Percentiles rank a stretch among this genome's conserved stretches.
These are phyloP conservation scores for Gobiocypris rarus DNA, from an alignment of 2,113 vertebrate genomes.

Conservation along the genomic window DNA sequence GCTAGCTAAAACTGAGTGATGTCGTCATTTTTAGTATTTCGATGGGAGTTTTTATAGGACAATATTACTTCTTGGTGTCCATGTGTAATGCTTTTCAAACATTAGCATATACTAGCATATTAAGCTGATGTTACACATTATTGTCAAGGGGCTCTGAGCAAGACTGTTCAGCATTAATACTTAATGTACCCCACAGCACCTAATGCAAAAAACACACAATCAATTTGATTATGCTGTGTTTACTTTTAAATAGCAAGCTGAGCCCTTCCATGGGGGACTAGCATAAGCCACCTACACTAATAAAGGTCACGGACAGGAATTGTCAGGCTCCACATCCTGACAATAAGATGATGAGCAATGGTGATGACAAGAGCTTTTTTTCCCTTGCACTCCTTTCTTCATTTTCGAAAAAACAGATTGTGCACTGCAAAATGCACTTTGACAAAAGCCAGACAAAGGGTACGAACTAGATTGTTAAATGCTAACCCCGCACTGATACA, in stretches of 20 bases:
- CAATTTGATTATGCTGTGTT: slow-evolving; percentile 50
- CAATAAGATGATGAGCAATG: slow-evolving; percentile 43
- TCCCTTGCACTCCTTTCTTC: not conserved
- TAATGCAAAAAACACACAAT: slow-evolving; percentile 57
- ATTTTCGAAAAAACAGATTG: slow-evolving; percentile 29
- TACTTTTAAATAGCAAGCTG: slow-evolving; percentile 52
- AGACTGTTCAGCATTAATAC: slow-evolving; percentile 54
- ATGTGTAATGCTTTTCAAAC: not conserved
- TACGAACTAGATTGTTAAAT: slow-evolving; percentile 6
- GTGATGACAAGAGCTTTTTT: slow-evolving; percentile 25
- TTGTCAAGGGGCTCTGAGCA: slow-evolving; percentile 44
- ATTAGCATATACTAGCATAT: not conserved
- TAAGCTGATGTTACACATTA: slow-evolving; percentile 39
- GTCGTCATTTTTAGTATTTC: not conserved
- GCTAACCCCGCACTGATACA: not conserved
- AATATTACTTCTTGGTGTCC: not conserved
- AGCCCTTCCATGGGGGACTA: slow-evolving; percentile 2
- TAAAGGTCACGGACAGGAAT: slow-evolving; percentile 50
- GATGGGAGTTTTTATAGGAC: not conserved
- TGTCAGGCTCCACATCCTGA: not conserved
- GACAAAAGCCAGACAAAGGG: slow-evolving; percentile 7
- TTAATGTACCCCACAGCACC: slow-evolving; percentile 57
- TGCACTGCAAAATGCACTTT: not conserved
- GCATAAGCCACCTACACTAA: slow-evolving; percentile 26
- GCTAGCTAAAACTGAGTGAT: not conserved